These are phyloP conservation scores for Dynastes maya DNA, from an alignment of 2,888 invertebrate genomes.

Conservation along the genomic window DNA sequence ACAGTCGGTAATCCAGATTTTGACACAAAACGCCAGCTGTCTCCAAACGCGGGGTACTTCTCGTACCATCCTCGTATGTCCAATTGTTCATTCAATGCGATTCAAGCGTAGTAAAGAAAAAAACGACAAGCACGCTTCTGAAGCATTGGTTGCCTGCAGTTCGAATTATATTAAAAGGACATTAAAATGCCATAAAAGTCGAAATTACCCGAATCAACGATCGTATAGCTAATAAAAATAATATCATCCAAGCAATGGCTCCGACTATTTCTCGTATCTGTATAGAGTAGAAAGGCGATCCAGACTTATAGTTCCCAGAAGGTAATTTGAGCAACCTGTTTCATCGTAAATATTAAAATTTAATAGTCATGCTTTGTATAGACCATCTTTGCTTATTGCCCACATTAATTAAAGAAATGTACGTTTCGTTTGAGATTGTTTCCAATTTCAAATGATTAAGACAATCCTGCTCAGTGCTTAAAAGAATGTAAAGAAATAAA, in stretches of 20 bases:
- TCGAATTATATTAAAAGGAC: constrained; percentile 25
- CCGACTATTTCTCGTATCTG: neutral
- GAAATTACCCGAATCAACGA: constrained; percentile 10
- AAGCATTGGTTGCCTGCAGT: neutral
- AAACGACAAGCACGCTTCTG: neutral
- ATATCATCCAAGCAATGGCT: neutral
- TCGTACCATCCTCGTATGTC: no score
- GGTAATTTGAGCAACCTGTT: constrained; percentile 4
- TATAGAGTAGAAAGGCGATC: constrained; percentile 1
- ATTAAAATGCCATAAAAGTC: constrained; percentile 32
- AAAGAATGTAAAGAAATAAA: neutral
- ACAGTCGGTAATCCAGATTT: no score
- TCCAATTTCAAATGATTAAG: no score
- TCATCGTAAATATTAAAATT: no score
- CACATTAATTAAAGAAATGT: no score
- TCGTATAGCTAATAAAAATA: constrained; percentile 9
- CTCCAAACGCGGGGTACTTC: no score
- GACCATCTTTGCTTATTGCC: no score
- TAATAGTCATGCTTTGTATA: no score
- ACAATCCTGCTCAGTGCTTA: no score
- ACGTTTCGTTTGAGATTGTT: no score
- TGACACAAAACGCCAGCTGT: no score
- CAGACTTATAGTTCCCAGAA: neutral
- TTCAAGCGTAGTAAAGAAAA: neutral
- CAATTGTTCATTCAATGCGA: neutral